phyloP scores from a whole-genome alignment of 2,113 vertebrate species.

The Chelonoidis abingdonii region DNA sequence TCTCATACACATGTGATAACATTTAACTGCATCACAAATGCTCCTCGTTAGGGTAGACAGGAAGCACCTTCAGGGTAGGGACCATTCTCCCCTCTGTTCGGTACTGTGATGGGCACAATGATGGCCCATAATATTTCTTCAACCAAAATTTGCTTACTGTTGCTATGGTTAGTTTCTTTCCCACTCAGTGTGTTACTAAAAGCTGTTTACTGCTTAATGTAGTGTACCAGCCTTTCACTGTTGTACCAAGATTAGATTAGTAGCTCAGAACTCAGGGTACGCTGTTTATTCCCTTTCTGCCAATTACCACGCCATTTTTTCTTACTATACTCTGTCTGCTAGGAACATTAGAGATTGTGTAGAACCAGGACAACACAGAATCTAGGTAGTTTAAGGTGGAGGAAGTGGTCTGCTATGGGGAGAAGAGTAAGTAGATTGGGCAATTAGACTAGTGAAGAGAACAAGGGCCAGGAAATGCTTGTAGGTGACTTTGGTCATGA shows the following conservation, averaged over 20 bases:
- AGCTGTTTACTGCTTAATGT: not conserved
- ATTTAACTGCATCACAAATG: not conserved
- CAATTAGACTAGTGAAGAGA: not conserved
- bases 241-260: not conserved
- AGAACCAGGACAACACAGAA: not conserved
- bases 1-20: not conserved
- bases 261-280: not conserved
- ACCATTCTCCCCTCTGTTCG: not conserved
- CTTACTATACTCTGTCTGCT: not conserved
- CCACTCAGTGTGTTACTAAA: not conserved
- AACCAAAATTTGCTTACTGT: not conserved
- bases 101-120: not conserved
- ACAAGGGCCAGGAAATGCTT: not conserved
- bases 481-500: not conserved
- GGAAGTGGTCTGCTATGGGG: not conserved
- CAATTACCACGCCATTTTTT: not conserved
- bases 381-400: not conserved
- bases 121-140: fast-evolving
- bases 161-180: not conserved
- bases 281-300: not conserved
- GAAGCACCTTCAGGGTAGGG: not conserved
- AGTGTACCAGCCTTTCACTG: not conserved
- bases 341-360: not conserved
- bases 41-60: not conserved
- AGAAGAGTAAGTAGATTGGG: not conserved